phyloP scores from a whole-genome alignment of 1,140 invertebrate species.

The Aricia agestis region DNA sequence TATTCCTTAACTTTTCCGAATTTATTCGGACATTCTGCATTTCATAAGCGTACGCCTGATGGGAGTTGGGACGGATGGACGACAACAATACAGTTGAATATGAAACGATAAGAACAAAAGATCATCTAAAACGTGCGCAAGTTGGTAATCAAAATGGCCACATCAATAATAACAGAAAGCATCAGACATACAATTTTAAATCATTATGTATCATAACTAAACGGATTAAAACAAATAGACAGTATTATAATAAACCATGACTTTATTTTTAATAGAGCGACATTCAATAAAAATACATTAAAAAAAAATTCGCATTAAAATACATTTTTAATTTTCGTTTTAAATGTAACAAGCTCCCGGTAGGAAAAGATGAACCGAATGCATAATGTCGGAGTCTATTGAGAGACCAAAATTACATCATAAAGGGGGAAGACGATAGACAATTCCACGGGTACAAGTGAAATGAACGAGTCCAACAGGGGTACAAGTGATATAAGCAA shows the following conservation, averaged over 20 bases:
- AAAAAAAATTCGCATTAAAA: too few relatives aligned
- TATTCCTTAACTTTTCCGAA: conserved; percentile 44
- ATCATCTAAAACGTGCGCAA: not conserved
- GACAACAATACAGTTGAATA: not conserved
- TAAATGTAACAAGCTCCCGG: not conserved
- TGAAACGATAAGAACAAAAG: not conserved
- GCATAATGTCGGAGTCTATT: conserved; percentile 24
- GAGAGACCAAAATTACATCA: conserved; percentile 61
- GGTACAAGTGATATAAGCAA: conserved; percentile 72
- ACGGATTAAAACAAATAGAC: too few relatives aligned
- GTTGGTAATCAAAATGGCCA: too few relatives aligned
- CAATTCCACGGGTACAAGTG: conserved; percentile 67
- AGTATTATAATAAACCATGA: too few relatives aligned
- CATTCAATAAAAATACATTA: too few relatives aligned
- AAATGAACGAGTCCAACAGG: conserved; percentile 62
- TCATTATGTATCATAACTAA: too few relatives aligned
- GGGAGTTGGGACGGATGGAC: conserved; percentile 19
- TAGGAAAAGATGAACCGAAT: not conserved
- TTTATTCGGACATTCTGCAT: conserved; percentile 51
- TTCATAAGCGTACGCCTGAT: conserved; percentile 47
- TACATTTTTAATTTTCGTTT: not conserved
- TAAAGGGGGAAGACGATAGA: conserved; percentile 42
- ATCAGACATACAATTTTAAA: too few relatives aligned
- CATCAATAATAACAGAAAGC: too few relatives aligned
- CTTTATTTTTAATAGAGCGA: too few relatives aligned